phyloP scores from a whole-genome alignment of 2,113 vertebrate species.

The Argyrosomus japonicus region DNA sequence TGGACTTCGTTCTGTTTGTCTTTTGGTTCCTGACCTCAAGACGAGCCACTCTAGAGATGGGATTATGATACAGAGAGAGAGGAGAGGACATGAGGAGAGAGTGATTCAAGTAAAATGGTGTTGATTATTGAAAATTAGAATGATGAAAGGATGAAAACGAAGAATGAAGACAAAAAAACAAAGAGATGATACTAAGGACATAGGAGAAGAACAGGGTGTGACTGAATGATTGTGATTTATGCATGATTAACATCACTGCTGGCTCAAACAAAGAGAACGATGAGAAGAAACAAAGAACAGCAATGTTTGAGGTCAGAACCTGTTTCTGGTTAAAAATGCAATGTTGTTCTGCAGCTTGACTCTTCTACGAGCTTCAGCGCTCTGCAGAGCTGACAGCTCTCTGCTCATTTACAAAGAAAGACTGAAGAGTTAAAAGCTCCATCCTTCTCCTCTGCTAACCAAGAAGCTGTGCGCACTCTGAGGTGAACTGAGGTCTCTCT shows the following conservation, averaged over 20 bases:
- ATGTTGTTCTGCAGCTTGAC: constrained; percentile 16
- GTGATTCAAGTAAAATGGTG: not conserved
- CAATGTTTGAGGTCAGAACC: not conserved
- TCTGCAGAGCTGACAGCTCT: not conserved
- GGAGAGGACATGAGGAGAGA: not conserved
- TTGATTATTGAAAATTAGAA: not conserved
- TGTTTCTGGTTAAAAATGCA: not conserved
- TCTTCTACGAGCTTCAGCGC: not conserved
- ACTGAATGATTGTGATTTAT: no score
- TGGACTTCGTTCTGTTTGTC: constrained; percentile 36
- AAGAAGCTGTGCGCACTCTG: not conserved
- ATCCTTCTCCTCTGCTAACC: not conserved
- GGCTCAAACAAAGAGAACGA: not conserved
- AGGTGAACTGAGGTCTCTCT: not conserved
- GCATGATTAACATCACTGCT: not conserved
- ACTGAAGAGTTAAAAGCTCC: not conserved
- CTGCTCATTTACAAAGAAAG: not conserved
- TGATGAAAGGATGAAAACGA: not conserved
- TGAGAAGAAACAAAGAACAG: not conserved
- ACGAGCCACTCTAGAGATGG: not conserved
- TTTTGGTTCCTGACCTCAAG: constrained; percentile 30
- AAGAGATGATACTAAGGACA: not conserved
- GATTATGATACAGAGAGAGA: not conserved
- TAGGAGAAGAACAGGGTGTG: not conserved
- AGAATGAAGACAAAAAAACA: not conserved